Evolutionary conservation across 2,888 invertebrate genomes (phyloP), one percentile per base, ranked within the genome.

Genomic region (Tortrix viridana): DNA sequence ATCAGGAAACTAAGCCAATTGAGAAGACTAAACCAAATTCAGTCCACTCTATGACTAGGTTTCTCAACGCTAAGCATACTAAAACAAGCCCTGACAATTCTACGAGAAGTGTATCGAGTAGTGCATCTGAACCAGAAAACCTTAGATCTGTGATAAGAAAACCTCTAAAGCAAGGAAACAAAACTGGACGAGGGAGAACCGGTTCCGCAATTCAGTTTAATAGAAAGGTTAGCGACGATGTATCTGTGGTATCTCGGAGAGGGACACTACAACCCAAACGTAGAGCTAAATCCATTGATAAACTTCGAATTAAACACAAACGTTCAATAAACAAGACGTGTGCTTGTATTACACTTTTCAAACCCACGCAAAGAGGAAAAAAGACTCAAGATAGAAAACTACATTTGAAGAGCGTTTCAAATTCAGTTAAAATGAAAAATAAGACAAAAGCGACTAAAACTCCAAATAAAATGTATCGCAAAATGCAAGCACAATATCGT

Each of bases 291-390:
- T n/a, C n/a, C 12, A 26, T 4, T 6, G 26, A 26, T 5, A 26
- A 26, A 6, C 5, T 26, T 4, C 26, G 26, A 26, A 5, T 26
- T 5, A 38, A 38, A 38, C n/a, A 44, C 59, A 12, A 66, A 63
- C 20, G 23, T 52, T 18, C 46, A 57, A 32, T 32, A 1, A 3
- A n/a, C n/a, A n/a, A n/a, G n/a, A n/a, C n/a, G n/a, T n/a, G n/a
- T n/a, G n/a, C 2, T 12, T 12, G 2, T 32, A 32, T 32, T 12
- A 32, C 9, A 32, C 12, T 12, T 32, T 3, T 12, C 32, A 38
- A 59, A 53, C 47, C 53, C n/a, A 22, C 48, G 16, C 26, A 65
- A 14, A 58, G 46, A 41, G 66, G 44, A 58, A 70, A 76, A 41
- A 16, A 16, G n/a, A 41, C n/a, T 16, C n/a, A 16, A 41, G 16